phyloP scores from a whole-genome alignment of 2,888 invertebrate species.

The Patella pellucida region DNA sequence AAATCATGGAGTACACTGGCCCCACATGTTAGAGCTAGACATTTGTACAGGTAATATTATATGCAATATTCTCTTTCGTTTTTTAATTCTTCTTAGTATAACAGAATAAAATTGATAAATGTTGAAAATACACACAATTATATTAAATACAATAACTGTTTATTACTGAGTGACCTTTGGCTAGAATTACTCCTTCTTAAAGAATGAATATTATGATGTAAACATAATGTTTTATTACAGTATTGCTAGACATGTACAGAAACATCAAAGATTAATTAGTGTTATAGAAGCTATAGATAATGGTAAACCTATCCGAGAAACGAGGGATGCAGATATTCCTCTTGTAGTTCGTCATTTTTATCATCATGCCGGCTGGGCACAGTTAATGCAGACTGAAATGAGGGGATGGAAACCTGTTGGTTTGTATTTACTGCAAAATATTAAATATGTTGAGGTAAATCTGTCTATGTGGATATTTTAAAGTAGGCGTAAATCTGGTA shows the following conservation, averaged over 20 bases:
- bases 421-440: conserved; percentile 40
- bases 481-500: too few species aligned
- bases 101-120: too few species aligned
- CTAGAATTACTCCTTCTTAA: neutral
- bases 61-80: too few species aligned
- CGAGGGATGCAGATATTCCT: conserved; percentile 71
- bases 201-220: neutral
- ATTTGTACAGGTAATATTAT: conserved; percentile 67
- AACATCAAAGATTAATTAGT: conserved; percentile 72
- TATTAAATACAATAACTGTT: neutral
- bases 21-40: conserved; percentile 64
- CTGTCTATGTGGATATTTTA: too few species aligned
- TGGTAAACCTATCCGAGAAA: conserved; percentile 72
- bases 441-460: too few species aligned
- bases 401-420: conserved; percentile 71
- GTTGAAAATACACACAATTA: conserved; percentile 3
- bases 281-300: conserved; percentile 73
- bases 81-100: too few species aligned
- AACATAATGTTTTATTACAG: conserved; percentile 57
- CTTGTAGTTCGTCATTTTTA: conserved; percentile 73
- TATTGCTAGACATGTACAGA: conserved; percentile 73
- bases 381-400: conserved; percentile 70
- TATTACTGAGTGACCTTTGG: neutral
- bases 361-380: conserved; percentile 74
- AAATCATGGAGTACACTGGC: conserved; percentile 64